Percentiles rank a stretch among this genome's conserved stretches.
phyloP scores from a whole-genome alignment of 1,140 invertebrate genomes.

The Parapsyche elsis region DNA sequence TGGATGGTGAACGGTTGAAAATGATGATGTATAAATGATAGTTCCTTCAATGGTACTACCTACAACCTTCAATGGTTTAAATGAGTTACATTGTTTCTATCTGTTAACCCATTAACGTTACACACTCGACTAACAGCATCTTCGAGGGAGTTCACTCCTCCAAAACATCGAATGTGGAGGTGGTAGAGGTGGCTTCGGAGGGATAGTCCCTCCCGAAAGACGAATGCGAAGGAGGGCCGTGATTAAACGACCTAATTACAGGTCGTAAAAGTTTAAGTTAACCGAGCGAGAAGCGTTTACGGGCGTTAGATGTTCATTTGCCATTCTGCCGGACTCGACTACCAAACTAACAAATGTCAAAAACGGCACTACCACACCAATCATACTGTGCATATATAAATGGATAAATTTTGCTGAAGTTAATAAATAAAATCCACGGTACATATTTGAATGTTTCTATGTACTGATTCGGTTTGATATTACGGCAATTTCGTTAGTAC shows the following conservation, averaged over 20 bases:
- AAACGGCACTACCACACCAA: background rate
- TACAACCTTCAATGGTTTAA: no score
- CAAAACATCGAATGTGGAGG: background rate
- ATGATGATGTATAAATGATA: no score
- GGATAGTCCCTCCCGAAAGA: constrained; percentile 35
- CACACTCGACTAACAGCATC: no score
- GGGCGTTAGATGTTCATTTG: constrained; percentile 36
- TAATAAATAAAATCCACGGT: no score
- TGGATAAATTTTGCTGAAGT: no score
- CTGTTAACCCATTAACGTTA: no score
- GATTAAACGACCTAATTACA: constrained; percentile 53
- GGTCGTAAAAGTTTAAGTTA: constrained; percentile 52
- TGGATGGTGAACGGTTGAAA: no score
- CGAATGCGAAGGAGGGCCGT: constrained; percentile 41
- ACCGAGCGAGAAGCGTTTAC: constrained; percentile 49
- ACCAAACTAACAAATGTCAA: background rate
- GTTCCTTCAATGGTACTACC: no score
- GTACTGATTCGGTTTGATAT: background rate
- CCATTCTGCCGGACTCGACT: constrained; percentile 5
- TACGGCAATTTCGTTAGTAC: background rate
- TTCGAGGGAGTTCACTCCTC: background rate
- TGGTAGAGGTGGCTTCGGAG: background rate
- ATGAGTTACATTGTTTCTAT: no score
- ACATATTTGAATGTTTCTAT: background rate
- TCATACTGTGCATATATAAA: no score